Base-by-base conservation (phyloP, 2,797 vertebrate genomes). In the Poeciliopsis presidionis region DNA sequence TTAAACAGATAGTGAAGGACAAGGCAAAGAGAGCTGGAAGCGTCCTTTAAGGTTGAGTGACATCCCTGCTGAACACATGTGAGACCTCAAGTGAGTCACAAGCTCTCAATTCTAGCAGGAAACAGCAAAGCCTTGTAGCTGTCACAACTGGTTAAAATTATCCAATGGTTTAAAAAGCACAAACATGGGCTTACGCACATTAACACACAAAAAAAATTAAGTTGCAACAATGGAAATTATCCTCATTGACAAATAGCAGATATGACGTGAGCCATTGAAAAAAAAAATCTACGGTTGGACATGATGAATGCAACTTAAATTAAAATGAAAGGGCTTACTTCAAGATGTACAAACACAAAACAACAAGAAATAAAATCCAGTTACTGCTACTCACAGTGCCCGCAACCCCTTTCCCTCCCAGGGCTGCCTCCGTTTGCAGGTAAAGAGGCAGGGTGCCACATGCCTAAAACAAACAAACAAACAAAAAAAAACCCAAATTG, bases 311-410 rank as follows among this genome's bases (percentile, higher is more conserved):
- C 20, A 84, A 87, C 69, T 41, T 39, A 43, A 33, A 43, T 41
- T 33, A 33, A 67, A 67, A 67, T 39, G 63, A 67, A 67, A 39
- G 9, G 36, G 20, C 7, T 67, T 36, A 36, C 22, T 67, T 67
- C 12, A 70, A 45, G 2, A 45, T 70, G 25, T 13, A 28, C 41
- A 70, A 70, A 45, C 11, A 70, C 41, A 70, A 69, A 43, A 45
- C 12, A 43, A 45, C 5, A 45, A 45, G 2, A 22, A 73, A 39
- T 41, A 51, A 51, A 51, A 73, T 55, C 22, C 46, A 67, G 67
- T 45, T 82, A 91, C 95, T 95, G 67, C 43, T 82, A 91, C 95
- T 95, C 91, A 95, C 95, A 92, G 85, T 92, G 91, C 74, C 89
- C 79, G 76, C 88, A 92, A 85, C 90, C 88, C 43, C 85, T 83